Conservation (phyloP, 2,888 invertebrate species). For the Amaurobius ferox region DNA sequence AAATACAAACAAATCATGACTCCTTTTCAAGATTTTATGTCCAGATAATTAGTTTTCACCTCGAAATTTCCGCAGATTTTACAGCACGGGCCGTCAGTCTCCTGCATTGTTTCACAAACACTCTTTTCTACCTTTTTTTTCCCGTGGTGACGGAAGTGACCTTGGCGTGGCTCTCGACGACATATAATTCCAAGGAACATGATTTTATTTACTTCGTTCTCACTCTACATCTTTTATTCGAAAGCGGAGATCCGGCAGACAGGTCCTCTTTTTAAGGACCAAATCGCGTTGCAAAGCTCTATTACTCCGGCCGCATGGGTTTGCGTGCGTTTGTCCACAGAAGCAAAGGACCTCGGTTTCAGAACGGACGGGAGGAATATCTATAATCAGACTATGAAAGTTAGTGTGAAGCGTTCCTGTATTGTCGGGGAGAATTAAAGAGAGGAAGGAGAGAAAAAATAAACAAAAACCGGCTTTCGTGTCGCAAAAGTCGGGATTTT, state of each 20-base stretch:
- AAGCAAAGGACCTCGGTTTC: neutral
- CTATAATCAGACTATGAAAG: neutral
- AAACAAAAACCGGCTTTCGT: neutral
- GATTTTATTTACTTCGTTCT: neutral
- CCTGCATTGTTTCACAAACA: no score
- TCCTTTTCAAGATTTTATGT: no score
- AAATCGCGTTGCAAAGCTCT: neutral
- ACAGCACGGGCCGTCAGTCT: no score
- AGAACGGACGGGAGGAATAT: neutral
- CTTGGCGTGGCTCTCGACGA: neutral
- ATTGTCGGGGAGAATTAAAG: neutral
- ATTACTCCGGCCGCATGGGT: neutral
- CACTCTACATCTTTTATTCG: neutral
- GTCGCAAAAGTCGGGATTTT: neutral
- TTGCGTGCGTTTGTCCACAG: neutral
- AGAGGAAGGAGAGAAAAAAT: neutral
- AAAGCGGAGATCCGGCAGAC: slow-evolving; percentile 8
- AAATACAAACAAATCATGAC: no score
- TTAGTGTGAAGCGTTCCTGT: neutral
- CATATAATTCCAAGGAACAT: neutral
- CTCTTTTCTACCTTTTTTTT: no score
- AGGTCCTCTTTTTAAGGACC: neutral
- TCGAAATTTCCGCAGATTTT: no score
- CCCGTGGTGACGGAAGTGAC: neutral
- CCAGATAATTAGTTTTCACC: no score